Conservation (phyloP, 2,888 invertebrate genomes). For the Nezara viridula region DNA sequence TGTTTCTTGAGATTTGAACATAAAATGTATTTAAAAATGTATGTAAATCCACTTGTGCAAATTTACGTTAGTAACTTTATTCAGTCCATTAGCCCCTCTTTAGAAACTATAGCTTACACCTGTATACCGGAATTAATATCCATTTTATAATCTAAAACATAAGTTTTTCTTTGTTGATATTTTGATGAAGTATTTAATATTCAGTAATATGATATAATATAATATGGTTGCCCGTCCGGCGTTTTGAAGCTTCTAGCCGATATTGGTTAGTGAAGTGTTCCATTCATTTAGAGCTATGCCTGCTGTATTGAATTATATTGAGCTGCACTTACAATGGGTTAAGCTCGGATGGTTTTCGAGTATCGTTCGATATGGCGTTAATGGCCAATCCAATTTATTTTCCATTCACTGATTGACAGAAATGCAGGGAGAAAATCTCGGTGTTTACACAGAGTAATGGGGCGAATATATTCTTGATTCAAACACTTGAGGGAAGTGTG, state of each 20-base stretch:
- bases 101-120: too few species aligned
- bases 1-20: too few species aligned
- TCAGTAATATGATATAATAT: too few species aligned
- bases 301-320: not conserved
- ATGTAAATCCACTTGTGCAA: too few species aligned
- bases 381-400: slow-evolving; percentile 21
- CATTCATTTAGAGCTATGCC: not conserved
- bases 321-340: not conserved
- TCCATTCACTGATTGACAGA: not conserved
- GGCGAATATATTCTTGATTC: not conserved
- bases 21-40: too few species aligned
- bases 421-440: not conserved
- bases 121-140: too few species aligned
- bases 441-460: not conserved
- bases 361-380: not conserved
- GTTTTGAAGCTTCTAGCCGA: not conserved
- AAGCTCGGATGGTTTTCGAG: not conserved
- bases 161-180: too few species aligned
- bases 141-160: too few species aligned
- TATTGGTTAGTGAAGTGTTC: not conserved
- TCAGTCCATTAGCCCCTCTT: too few species aligned
- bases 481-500: not conserved
- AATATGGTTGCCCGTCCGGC: not conserved
- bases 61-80: too few species aligned
- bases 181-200: too few species aligned